phyloP scores from a whole-genome alignment of 2,797 vertebrate species.

The Propithecus deckenii region DNA sequence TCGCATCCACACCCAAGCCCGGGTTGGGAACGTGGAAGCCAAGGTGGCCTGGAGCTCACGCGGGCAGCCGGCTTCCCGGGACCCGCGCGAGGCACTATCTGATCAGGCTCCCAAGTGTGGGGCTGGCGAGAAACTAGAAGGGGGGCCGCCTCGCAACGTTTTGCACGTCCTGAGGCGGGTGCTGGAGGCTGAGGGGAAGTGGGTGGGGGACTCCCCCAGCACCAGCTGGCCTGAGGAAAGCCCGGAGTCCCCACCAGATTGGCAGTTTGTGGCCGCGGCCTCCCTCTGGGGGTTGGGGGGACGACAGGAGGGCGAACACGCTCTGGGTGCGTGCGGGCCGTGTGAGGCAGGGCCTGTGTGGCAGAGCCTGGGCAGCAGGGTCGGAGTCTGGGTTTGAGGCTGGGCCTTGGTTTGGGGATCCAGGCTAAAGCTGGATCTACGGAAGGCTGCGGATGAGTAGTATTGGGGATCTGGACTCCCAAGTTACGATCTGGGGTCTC shows the following conservation, averaged over 20 bases:
- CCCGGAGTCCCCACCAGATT: too few species aligned
- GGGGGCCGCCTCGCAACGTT: slow-evolving; percentile 6
- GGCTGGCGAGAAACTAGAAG: background rate
- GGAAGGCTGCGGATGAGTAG: background rate
- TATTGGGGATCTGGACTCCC: background rate
- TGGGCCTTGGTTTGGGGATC: background rate
- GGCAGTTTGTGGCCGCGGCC: accelerated
- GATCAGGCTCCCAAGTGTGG: background rate
- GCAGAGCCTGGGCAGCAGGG: background rate
- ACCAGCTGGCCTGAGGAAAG: background rate
- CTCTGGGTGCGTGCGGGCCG: background rate
- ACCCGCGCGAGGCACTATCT: background rate
- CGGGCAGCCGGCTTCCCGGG: slow-evolving; percentile 74
- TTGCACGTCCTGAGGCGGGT: slow-evolving; percentile 47
- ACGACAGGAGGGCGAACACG: accelerated
- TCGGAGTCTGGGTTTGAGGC: background rate
- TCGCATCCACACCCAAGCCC: background rate
- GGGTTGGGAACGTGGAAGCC: slow-evolving; percentile 30
- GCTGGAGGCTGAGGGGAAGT: background rate
- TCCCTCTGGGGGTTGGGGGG: too few species aligned
- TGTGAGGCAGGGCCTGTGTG: accelerated
- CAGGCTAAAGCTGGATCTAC: background rate
- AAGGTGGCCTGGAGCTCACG: slow-evolving; percentile 59
- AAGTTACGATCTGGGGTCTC: background rate
- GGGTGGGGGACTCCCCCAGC: background rate